These are phyloP conservation scores for Melanotaenia maccullochi DNA, from an alignment of 2,797 vertebrate species.

Conservation along the genomic window DNA sequence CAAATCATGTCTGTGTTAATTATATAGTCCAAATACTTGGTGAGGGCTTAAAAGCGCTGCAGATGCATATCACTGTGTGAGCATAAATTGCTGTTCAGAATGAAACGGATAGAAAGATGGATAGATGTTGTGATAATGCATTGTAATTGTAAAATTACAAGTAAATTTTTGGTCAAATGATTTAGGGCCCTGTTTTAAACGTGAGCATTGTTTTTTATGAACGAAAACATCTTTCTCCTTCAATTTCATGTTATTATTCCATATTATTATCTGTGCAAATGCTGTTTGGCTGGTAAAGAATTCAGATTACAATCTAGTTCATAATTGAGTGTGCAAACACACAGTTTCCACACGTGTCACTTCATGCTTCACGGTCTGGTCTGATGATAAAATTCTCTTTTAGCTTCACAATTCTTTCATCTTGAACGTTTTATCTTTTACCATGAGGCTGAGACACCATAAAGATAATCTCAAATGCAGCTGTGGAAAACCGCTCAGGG, in stretches of 20 bases:
- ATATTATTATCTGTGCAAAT: background rate
- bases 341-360: conserved; percentile 5
- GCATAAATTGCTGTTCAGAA: background rate
- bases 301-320: conserved; percentile 23
- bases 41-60: background rate
- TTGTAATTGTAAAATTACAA: background rate
- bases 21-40: background rate
- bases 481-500: conserved; percentile 56
- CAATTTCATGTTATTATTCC: background rate
- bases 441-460: conserved; percentile 37
- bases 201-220: background rate
- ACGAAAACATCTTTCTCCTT: background rate
- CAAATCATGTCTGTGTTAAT: background rate
- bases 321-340: background rate
- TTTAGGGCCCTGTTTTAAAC: background rate
- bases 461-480: conserved; percentile 53
- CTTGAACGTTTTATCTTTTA: background rate
- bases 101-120: background rate
- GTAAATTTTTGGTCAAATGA: background rate
- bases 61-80: background rate
- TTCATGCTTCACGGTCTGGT: conserved; percentile 8
- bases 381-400: conserved; percentile 15
- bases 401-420: background rate
- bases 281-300: background rate
- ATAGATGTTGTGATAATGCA: background rate